Evolutionary conservation across 1,140 invertebrate genomes (phyloP).

Genomic region (Apis laboriosa): DNA sequence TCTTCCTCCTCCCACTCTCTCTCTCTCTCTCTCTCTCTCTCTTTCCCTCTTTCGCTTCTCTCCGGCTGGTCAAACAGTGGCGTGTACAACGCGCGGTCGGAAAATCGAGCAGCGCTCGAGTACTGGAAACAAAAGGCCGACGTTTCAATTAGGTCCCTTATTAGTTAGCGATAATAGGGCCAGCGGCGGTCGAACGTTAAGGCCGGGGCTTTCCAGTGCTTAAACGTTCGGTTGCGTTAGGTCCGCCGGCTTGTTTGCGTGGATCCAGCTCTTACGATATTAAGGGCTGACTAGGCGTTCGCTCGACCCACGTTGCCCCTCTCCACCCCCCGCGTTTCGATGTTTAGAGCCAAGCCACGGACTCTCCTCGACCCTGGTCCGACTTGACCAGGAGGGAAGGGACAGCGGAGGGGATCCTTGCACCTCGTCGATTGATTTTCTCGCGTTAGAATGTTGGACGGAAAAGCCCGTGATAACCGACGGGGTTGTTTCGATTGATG

Average conservation of each 20-base stretch:
- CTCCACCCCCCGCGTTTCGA: conserved; percentile 18
- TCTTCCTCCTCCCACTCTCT: no score
- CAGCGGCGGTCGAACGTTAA: conserved; percentile 61
- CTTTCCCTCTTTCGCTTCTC: neutral
- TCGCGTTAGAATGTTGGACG: conserved; percentile 39
- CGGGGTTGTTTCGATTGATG: neutral
- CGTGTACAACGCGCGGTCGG: conserved; percentile 33
- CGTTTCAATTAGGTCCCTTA: conserved; percentile 80
- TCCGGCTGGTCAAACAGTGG: conserved; percentile 48
- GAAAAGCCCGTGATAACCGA: conserved; percentile 8
- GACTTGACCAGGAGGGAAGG: conserved; percentile 33
- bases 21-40: neutral
- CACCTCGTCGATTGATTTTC: conserved; percentile 77
- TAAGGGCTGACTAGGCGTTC: conserved; percentile 80
- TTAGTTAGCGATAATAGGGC: conserved; percentile 80
- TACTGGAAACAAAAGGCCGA: conserved; percentile 75
- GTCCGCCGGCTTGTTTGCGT: conserved; percentile 76
- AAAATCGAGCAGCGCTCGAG: conserved; percentile 55
- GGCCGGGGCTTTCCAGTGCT: conserved; percentile 73
- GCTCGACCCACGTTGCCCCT: conserved; percentile 31
- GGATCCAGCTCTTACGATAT: conserved; percentile 79
- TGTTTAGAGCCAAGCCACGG: conserved; percentile 45
- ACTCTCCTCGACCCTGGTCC: conserved; percentile 10
- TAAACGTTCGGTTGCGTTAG: conserved; percentile 73
- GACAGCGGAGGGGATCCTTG: conserved; percentile 13